phyloP scores from a whole-genome alignment of 2,888 invertebrate genomes.

The Dinocampus coccinellae region DNA sequence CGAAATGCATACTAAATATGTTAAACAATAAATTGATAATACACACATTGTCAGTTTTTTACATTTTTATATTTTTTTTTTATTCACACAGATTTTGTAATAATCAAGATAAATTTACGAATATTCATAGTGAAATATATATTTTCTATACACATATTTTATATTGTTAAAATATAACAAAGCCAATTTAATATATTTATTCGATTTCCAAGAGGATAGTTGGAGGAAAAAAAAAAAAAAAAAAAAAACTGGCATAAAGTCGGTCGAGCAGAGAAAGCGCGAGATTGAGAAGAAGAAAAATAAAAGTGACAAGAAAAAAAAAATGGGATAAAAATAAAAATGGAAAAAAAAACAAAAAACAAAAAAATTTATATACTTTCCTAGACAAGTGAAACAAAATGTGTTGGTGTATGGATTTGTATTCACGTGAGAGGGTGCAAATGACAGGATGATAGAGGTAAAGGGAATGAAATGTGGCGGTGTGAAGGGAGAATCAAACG shows the following conservation, averaged over 20 bases:
- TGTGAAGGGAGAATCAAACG: background rate
- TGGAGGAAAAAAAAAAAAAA: no score
- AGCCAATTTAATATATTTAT: background rate
- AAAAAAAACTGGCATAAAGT: background rate
- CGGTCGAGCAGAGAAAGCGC: background rate
- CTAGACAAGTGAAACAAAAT: background rate
- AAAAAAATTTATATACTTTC: background rate
- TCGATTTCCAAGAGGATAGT: slow-evolving; percentile 3
- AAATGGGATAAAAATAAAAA: background rate
- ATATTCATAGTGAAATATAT: no score
- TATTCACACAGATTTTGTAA: no score
- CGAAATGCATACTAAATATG: no score
- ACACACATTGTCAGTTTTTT: no score
- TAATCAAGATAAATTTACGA: no score
- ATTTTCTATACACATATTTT: no score
- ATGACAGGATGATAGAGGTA: background rate
- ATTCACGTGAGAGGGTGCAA: background rate
- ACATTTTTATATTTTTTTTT: no score
- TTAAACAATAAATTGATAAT: no score
- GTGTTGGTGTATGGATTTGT: no score
- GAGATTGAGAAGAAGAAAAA: no score
- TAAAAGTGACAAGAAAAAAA: background rate
- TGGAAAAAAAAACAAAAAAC: background rate
- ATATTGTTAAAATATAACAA: no score
- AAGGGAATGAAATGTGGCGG: background rate